Conservation (phyloP, 2,113 vertebrate genomes). For the Neogale vison region DNA sequence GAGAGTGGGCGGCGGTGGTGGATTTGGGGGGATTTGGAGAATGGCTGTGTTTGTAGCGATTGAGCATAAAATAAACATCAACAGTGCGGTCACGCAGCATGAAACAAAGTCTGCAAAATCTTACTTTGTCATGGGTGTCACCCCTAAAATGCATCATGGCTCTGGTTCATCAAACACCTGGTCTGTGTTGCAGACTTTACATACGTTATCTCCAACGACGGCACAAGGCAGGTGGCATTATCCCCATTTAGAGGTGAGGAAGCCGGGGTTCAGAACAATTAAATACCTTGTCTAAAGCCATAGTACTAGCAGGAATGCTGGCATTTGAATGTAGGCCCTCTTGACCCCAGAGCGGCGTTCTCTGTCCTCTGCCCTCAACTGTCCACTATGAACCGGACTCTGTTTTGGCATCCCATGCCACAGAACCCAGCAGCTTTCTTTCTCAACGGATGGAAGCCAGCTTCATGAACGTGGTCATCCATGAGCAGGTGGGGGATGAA, state of each 20-base stretch:
- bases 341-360: background rate
- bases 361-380: background rate
- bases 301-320: background rate
- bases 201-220: background rate
- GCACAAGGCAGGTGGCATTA: background rate
- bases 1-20: too few relatives aligned
- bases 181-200: background rate
- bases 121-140: background rate
- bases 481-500: background rate
- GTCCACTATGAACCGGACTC: background rate
- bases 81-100: background rate
- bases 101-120: background rate
- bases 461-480: background rate
- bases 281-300: background rate
- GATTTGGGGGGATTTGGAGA: background rate
- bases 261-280: background rate
- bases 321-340: background rate
- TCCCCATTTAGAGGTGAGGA: background rate
- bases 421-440: background rate
- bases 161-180: background rate
- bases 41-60: background rate
- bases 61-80: background rate
- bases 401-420: background rate
- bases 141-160: background rate
- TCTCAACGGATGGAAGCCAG: background rate